A percentile compares a stretch with the other conserved stretches of the same genome.
phyloP scores from a whole-genome alignment of 2,888 invertebrate genomes.

The Drosophila atripex region DNA sequence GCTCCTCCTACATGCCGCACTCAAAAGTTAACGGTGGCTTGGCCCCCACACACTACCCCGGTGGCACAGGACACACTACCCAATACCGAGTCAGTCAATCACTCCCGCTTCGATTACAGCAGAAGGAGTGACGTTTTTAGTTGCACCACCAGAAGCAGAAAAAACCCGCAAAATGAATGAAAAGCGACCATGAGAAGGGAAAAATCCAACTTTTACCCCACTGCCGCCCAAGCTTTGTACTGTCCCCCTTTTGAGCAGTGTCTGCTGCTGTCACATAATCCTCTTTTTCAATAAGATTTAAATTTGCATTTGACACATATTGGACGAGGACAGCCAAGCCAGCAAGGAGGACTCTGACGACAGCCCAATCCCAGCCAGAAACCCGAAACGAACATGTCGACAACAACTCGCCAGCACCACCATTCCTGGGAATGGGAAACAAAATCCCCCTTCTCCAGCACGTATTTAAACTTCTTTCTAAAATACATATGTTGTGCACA shows the following conservation, averaged over 20 bases:
- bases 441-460: slow-evolving; percentile 12
- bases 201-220: slow-evolving; percentile 1
- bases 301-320: slow-evolving; percentile 81
- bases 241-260: slow-evolving; percentile 32
- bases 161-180: slow-evolving; percentile 39
- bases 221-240: slow-evolving; percentile 6
- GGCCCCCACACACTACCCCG: not conserved
- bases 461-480: not conserved
- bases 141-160: slow-evolving; percentile 30
- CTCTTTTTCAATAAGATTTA: slow-evolving; percentile 80
- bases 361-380: slow-evolving; percentile 41
- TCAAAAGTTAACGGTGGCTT: slow-evolving; percentile 36
- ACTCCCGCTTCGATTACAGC: slow-evolving; percentile 48
- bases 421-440: slow-evolving; percentile 5
- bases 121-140: slow-evolving; percentile 48
- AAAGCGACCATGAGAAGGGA: slow-evolving; percentile 23
- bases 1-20: slow-evolving; percentile 11
- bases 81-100: slow-evolving; percentile 39
- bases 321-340: slow-evolving; percentile 69
- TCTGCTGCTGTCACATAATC: slow-evolving; percentile 79
- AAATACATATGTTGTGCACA: not conserved
- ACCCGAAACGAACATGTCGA: slow-evolving; percentile 32
- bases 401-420: slow-evolving; percentile 10
- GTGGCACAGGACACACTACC: slow-evolving; percentile 5
- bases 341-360: slow-evolving; percentile 55